A percentile compares a stretch with the other conserved stretches of the same genome.
Evolutionary conservation across 2,113 vertebrate genomes (phyloP).

Genomic region (Epinephelus fuscoguttatus): DNA sequence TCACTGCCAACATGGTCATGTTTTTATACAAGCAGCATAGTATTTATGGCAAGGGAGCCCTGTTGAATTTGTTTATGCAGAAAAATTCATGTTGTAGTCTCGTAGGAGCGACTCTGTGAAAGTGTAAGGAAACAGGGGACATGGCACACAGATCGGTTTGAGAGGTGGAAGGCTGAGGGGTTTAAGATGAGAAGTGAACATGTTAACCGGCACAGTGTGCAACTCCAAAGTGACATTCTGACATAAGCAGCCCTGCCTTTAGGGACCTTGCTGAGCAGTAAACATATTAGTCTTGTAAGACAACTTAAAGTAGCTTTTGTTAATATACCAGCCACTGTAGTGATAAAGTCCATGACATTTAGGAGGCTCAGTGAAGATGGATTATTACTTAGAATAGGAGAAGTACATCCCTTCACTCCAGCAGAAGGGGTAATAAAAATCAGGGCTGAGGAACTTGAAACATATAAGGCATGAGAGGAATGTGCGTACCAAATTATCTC

Average conservation of each 20-base stretch:
- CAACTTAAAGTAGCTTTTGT: conserved; percentile 60
- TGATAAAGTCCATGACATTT: conserved; percentile 46
- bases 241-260: conserved; percentile 46
- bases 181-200: conserved; percentile 41
- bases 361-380: conserved; percentile 29
- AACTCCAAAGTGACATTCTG: conserved; percentile 32
- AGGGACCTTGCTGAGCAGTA: conserved; percentile 50
- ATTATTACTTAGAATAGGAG: conserved; percentile 19
- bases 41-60: neutral
- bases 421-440: neutral
- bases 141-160: neutral
- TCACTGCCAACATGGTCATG: neutral
- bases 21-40: neutral
- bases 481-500: too few species aligned
- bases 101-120: neutral
- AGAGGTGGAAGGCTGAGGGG: conserved; percentile 1
- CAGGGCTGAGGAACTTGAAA: neutral
- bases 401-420: neutral
- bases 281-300: conserved; percentile 66
- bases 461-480: neutral
- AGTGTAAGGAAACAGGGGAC: conserved; percentile 13
- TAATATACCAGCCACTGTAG: conserved; percentile 30
- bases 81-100: neutral
- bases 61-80: neutral
- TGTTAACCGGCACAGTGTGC: conserved; percentile 34